Conservation (phyloP, 35 echinoderm and acorn worm species). For the Lytechinus pictus region DNA sequence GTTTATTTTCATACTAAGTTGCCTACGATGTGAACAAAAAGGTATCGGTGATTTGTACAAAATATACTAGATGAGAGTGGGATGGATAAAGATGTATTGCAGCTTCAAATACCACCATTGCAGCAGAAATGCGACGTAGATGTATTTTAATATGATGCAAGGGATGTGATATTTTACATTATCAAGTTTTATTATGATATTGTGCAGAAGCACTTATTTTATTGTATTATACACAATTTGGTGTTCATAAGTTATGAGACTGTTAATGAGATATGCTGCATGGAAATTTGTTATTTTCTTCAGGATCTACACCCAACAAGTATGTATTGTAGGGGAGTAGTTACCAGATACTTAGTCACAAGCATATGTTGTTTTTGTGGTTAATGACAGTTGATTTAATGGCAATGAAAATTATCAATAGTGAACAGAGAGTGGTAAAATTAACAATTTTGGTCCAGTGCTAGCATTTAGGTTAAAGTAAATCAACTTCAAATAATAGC, state of each 20-base stretch:
- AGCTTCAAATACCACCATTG: not conserved
- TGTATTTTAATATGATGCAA: not conserved
- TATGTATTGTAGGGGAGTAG: too few species aligned
- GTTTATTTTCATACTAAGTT: not conserved
- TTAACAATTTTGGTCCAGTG: too few species aligned
- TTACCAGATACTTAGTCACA: too few species aligned
- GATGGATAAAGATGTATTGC: not conserved
- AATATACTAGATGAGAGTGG: not conserved
- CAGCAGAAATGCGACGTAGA: not conserved
- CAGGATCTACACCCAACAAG: too few species aligned
- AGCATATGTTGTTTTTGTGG: too few species aligned
- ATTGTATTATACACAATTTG: not conserved
- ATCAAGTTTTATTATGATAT: not conserved
- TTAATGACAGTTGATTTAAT: too few species aligned
- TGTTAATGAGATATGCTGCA: not conserved
- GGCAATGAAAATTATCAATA: too few species aligned
- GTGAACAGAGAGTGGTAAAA: too few species aligned
- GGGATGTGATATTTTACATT: not conserved
- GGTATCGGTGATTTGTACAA: not conserved
- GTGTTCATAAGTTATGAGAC: not conserved
- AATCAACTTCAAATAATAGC: too few species aligned
- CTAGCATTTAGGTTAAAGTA: too few species aligned
- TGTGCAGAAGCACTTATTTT: not conserved
- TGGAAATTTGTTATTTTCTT: too few species aligned
- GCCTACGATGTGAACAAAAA: not conserved